A percentile compares a stretch with the other conserved stretches of the same genome.
These are phyloP conservation scores for Leistus spinibarbis DNA, from an alignment of 2,888 invertebrate genomes.

Conservation along the genomic window DNA sequence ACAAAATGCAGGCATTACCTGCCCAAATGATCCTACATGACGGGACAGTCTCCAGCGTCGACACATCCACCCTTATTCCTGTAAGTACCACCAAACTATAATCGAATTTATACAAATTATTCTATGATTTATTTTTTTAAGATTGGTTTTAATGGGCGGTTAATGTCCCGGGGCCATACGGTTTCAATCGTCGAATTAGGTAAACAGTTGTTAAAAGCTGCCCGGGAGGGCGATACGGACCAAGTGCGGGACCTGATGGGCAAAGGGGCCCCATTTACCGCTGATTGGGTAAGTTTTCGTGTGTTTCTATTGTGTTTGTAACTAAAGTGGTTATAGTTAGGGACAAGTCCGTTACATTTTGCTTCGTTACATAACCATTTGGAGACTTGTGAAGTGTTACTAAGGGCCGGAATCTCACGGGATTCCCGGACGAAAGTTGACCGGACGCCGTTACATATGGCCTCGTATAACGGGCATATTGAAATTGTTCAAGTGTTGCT, in stretches of 20 bases:
- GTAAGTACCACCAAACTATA: conserved; percentile 48
- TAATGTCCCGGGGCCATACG: conserved; percentile 25
- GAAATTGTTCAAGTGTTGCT: conserved; percentile 74
- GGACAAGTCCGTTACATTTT: conserved; percentile 87
- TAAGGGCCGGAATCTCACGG: conserved; percentile 84
- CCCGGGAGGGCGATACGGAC: conserved; percentile 78
- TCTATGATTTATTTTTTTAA: conserved; percentile 1
- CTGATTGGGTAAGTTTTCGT: conserved; percentile 80
- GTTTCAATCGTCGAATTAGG: conserved; percentile 76
- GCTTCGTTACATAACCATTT: conserved; percentile 82
- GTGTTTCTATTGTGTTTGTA: neutral
- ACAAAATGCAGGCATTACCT: conserved; percentile 41
- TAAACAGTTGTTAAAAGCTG: conserved; percentile 79
- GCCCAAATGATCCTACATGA: conserved; percentile 54
- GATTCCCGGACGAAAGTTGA: conserved; percentile 93
- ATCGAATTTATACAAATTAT: neutral
- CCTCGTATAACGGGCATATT: conserved; percentile 82
- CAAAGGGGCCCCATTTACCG: conserved; percentile 88
- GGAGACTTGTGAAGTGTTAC: conserved; percentile 78
- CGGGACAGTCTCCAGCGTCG: conserved; percentile 52
- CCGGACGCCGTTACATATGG: conserved; percentile 88
- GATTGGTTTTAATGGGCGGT: conserved; percentile 24
- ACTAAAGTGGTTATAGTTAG: conserved; percentile 64
- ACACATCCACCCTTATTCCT: conserved; percentile 57
- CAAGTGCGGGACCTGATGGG: conserved; percentile 79